A percentile compares a stretch with the other conserved stretches of the same genome.
Conservation (phyloP, 2,797 vertebrate genomes). For the Sebastiscus tertius region DNA sequence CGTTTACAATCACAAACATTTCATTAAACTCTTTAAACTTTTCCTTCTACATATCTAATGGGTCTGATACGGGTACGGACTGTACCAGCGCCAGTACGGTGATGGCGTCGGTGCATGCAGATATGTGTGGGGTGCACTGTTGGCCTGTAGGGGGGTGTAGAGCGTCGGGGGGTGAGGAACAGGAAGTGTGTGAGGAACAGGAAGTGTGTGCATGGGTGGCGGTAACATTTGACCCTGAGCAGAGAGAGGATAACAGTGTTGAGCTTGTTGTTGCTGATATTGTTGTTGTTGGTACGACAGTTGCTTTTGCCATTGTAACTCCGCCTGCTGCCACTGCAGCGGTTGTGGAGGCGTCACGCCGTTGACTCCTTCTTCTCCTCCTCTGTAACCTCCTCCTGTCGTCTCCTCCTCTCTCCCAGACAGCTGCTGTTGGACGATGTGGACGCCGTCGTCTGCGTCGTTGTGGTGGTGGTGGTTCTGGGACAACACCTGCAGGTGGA, state of each 20-base stretch:
- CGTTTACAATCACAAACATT: neutral
- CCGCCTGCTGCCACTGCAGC: neutral
- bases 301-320: neutral
- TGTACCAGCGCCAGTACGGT: neutral
- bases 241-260: neutral
- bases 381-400: accelerated
- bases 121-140: neutral
- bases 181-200: neutral
- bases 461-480: neutral
- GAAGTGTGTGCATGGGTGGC: neutral
- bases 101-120: neutral
- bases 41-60: neutral
- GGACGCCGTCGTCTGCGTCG: neutral
- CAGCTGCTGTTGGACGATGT: neutral
- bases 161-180: neutral
- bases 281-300: neutral
- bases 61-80: neutral
- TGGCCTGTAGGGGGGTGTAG: neutral
- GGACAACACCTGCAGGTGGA: slow-evolving; percentile 47
- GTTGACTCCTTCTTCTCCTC: neutral
- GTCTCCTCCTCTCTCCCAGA: neutral
- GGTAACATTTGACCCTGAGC: slow-evolving; percentile 22
- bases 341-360: neutral
- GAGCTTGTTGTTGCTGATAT: neutral
- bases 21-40: neutral